A percentile compares a stretch with the other conserved stretches of the same genome.
phyloP scores from a whole-genome alignment of 2,797 vertebrate genomes.

The Epinephelus coioides region DNA sequence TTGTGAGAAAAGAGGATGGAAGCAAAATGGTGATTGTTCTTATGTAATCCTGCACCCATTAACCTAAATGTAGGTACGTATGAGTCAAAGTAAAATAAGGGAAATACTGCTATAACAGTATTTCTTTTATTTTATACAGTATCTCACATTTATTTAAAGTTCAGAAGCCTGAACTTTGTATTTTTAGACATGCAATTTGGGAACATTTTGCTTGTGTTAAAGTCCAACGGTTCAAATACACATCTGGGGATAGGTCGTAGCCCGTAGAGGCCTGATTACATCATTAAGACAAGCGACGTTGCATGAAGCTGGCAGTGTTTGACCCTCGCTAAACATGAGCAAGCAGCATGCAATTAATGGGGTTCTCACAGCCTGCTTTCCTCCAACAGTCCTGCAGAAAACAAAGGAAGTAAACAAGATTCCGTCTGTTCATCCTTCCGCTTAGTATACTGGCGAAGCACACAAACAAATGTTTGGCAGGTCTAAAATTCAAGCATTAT shows the following conservation, averaged over 20 bases:
- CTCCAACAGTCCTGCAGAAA: conserved; percentile 40
- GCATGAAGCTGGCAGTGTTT: conserved; percentile 48
- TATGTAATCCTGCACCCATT: conserved; percentile 52
- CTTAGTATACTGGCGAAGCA: conserved; percentile 27
- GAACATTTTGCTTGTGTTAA: conserved; percentile 36
- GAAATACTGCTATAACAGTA: conserved; percentile 24
- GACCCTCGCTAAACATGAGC: conserved; percentile 50
- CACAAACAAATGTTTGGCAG: conserved; percentile 48
- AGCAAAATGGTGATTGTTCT: conserved; percentile 54
- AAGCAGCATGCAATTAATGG: conserved; percentile 42
- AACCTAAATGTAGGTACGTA: conserved; percentile 56
- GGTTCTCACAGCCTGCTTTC: conserved; percentile 44
- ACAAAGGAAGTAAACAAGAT: conserved; percentile 59
- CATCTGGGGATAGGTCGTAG: conserved; percentile 57
- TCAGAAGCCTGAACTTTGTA: conserved; percentile 9
- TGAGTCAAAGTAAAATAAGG: conserved; percentile 39
- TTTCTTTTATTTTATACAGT: conserved; percentile 16
- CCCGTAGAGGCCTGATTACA: conserved; percentile 34
- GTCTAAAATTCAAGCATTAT: conserved; percentile 6
- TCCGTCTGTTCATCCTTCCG: conserved; percentile 48
- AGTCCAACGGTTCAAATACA: conserved; percentile 48
- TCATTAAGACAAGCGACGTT: conserved; percentile 52
- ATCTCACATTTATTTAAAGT: conserved; percentile 33
- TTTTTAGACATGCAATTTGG: conserved; percentile 36
- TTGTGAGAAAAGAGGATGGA: conserved; percentile 55